phyloP scores from a whole-genome alignment of 2,113 vertebrate species.

The Alexandromys fortis region DNA sequence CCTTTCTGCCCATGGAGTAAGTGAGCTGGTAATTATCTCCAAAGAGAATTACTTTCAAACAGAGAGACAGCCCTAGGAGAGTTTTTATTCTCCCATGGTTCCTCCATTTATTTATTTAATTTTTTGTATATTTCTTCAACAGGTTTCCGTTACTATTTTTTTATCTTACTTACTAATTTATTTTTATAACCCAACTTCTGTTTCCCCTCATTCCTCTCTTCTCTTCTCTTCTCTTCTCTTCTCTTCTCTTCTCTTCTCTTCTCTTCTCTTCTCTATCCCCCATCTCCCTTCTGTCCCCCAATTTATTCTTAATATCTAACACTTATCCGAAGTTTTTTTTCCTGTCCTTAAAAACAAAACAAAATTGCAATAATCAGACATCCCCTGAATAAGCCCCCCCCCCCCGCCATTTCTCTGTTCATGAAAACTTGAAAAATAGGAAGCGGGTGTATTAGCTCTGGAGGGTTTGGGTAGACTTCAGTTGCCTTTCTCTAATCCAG shows the following conservation, averaged over 20 bases:
- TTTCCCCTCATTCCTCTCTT: not conserved
- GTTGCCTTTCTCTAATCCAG: not conserved
- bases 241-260: not conserved
- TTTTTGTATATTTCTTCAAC: not conserved
- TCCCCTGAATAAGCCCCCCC: fast-evolving
- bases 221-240: too few relatives aligned
- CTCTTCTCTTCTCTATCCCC: too few relatives aligned
- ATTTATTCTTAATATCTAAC: not conserved
- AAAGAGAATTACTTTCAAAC: conserved; percentile 22
- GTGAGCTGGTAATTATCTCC: conserved; percentile 48
- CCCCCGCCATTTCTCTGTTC: not conserved
- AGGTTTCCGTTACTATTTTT: not conserved
- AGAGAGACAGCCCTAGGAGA: not conserved
- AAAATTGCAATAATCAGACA: not conserved
- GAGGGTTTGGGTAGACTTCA: not conserved
- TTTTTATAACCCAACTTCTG: not conserved
- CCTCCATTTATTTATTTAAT: not conserved
- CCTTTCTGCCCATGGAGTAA: not conserved
- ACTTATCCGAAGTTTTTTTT: not conserved
- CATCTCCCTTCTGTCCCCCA: not conserved
- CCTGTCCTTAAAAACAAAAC: not conserved
- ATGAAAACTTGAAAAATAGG: not conserved
- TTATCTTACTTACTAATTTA: not conserved
- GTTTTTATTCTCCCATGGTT: not conserved
- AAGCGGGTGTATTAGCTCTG: not conserved